Evolutionary conservation across 2,888 invertebrate species (phyloP), one percentile per base, ranked within the genome.

Genomic region (Scaeva pyrastri): DNA sequence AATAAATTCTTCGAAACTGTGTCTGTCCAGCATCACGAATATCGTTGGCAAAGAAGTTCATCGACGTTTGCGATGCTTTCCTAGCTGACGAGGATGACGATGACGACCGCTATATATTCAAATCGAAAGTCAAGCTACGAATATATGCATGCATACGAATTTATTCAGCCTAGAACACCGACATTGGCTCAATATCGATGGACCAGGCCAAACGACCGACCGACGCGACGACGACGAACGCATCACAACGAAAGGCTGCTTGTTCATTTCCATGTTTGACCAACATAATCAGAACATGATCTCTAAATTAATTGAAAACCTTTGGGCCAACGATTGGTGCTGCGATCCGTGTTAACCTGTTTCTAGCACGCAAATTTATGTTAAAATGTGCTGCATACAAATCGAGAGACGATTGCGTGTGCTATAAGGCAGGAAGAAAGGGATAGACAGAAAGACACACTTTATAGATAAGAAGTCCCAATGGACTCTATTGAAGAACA

Each of bases 271-370:
- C 82, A 87, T 78, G 84, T 87, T 83, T 80, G 77, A 82, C 79
- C 83, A 76, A 79, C 74, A 84, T 88, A 88, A 88, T 88, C 88
- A 78, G 82, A 82, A 88, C 88, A 83, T 88, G 88, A 88, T 88
- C 88, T 88, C 88, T 88, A 88, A 88, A 88, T 88, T 88, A 88
- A 88, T 88, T 88, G 88, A 88, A 86, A 88, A 88, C 83, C 83
- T 86, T 82, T 82, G 78, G 82, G 77, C 77, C 71, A 71, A 71
- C 71, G 77, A 86, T 82, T 77, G 77, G 48, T 78, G 70, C 70
- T 78, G 52, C 64, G 78, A 82, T 82, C 82, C 58, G 70, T 74
- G 86, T 86, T 86, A 86, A 86, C 86, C 79, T 78, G 85, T 83
- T 79, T 68, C 70, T 56, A 70, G 88, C 88, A 88, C 86, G 88